Percentiles rank a stretch among this genome's conserved stretches.
phyloP scores from a whole-genome alignment of 1,140 invertebrate species.

The Hermetia illucens region DNA sequence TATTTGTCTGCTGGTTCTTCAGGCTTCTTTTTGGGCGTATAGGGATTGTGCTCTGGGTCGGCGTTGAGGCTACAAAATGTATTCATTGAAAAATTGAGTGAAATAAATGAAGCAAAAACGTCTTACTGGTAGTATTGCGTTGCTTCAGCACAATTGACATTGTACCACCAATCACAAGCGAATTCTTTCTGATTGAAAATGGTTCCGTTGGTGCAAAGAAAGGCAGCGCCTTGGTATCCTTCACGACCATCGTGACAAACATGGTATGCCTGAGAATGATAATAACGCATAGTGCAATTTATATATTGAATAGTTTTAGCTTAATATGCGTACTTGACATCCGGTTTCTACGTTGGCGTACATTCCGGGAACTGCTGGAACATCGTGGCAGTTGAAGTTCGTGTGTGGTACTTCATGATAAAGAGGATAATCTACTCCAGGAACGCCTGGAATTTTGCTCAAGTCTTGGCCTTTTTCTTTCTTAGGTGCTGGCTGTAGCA shows the following conservation, averaged over 20 bases:
- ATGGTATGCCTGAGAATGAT: slow-evolving; percentile 53
- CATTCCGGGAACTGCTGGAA: slow-evolving; percentile 65
- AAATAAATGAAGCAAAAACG: not conserved
- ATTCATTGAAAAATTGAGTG: not conserved
- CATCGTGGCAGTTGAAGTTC: slow-evolving; percentile 59
- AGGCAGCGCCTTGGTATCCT: slow-evolving; percentile 61
- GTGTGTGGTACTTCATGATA: slow-evolving; percentile 61
- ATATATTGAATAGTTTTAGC: not conserved
- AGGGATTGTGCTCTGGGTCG: slow-evolving; percentile 65
- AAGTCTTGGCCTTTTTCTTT: slow-evolving; percentile 56
- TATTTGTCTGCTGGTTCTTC: too few relatives aligned
- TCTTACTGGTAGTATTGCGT: slow-evolving; percentile 26
- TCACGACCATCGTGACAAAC: slow-evolving; percentile 71
- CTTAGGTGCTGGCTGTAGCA: slow-evolving; percentile 14
- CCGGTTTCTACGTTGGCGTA: slow-evolving; percentile 77
- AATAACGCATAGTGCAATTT: slow-evolving; percentile 7
- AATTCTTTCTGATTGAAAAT: slow-evolving; percentile 79
- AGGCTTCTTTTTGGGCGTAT: slow-evolving; percentile 52
- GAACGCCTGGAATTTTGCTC: slow-evolving; percentile 56
- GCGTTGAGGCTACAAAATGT: slow-evolving; percentile 47
- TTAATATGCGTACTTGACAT: slow-evolving; percentile 50
- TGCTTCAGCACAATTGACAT: slow-evolving; percentile 65
- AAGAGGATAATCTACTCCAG: slow-evolving; percentile 61
- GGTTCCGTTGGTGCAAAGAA: slow-evolving; percentile 79
- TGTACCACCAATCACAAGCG: slow-evolving; percentile 88